A percentile compares a stretch with the other conserved stretches of the same genome.
Conservation (phyloP, 2,888 invertebrate species). For the Aphelenchoides bicaudatus region DNA sequence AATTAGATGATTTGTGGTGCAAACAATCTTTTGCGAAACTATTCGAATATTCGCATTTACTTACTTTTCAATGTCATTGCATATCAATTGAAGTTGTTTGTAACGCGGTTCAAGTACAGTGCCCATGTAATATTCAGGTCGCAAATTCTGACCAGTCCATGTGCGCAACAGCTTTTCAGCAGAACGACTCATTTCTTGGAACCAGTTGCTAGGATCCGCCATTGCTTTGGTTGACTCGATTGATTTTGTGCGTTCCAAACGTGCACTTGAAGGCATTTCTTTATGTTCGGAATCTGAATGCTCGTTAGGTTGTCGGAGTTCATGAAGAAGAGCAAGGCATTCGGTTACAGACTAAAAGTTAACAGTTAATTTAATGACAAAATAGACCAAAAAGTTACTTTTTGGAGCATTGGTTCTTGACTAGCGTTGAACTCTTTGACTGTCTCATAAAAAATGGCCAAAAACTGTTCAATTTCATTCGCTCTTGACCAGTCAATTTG, state of each 20-base stretch:
- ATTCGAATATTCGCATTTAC: background rate
- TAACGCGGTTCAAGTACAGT: conserved; percentile 48
- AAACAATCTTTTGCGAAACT: background rate
- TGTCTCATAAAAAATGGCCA: conserved; percentile 50
- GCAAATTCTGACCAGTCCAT: conserved; percentile 34
- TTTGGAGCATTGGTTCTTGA: conserved; percentile 39
- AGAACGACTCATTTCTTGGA: conserved; percentile 15
- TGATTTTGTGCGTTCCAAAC: background rate
- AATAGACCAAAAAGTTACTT: conserved; percentile 20
- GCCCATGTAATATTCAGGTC: conserved; percentile 47
- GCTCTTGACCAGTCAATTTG: conserved; percentile 33
- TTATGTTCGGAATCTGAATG: conserved; percentile 22
- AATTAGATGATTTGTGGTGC: background rate
- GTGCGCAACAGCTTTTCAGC: conserved; percentile 25
- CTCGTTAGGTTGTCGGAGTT: conserved; percentile 31
- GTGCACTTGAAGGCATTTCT: conserved; percentile 4
- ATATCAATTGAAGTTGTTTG: conserved; percentile 37
- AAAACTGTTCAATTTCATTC: conserved; percentile 44
- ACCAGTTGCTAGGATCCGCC: conserved; percentile 15
- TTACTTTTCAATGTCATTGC: conserved; percentile 42
- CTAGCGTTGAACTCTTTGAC: conserved; percentile 37
- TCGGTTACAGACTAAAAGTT: conserved; percentile 37
- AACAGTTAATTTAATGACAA: conserved; percentile 9
- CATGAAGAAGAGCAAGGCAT: conserved; percentile 41
- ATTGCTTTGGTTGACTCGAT: conserved; percentile 17